Evolutionary conservation across 2,888 invertebrate species (phyloP).

Genomic region (Pterostichus niger): DNA sequence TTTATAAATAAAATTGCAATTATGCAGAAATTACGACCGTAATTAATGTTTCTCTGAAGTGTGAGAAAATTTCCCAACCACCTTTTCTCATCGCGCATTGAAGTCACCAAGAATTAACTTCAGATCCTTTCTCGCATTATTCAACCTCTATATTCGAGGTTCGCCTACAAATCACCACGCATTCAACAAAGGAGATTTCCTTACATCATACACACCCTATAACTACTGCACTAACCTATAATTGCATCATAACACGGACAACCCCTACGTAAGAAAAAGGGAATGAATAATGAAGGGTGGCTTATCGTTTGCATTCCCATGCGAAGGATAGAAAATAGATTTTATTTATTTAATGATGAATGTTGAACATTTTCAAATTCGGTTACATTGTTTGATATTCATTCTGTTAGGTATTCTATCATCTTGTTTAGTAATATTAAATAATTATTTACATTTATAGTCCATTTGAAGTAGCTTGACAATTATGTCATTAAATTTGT

Average conservation of each 20-base stretch:
- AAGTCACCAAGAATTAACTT: constrained; percentile 6
- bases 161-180: constrained; percentile 29
- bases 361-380: too few relatives aligned
- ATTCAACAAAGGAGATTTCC: background rate
- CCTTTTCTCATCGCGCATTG: background rate
- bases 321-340: too few relatives aligned
- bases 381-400: too few relatives aligned
- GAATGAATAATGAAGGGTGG: too few relatives aligned
- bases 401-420: too few relatives aligned
- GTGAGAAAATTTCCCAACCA: constrained; percentile 18
- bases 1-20: too few relatives aligned
- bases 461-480: too few relatives aligned
- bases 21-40: too few relatives aligned
- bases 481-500: too few relatives aligned
- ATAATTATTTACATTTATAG: too few relatives aligned
- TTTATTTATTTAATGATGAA: too few relatives aligned
- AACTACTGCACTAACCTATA: background rate
- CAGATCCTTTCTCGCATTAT: background rate
- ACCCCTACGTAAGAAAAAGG: background rate
- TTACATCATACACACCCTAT: constrained; percentile 2
- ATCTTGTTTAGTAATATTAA: too few relatives aligned
- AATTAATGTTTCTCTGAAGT: background rate
- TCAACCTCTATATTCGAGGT: background rate
- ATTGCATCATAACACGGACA: background rate
- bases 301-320: constrained; percentile 3